phyloP scores from a whole-genome alignment of 1,140 invertebrate genomes.

The Galendromus occidentalis region DNA sequence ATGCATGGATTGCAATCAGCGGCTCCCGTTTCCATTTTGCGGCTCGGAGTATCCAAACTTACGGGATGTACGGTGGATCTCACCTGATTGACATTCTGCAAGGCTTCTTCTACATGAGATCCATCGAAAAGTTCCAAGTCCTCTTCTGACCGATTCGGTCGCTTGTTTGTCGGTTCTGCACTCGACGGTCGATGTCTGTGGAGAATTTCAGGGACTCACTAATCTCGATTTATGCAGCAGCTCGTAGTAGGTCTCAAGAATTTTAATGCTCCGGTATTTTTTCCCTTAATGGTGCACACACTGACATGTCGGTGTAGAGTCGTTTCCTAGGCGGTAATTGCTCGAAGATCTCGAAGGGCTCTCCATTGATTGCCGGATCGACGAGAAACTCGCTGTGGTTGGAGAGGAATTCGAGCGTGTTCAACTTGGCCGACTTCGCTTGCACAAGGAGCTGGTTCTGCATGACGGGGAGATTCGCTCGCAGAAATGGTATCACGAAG shows the following conservation, averaged over 20 bases:
- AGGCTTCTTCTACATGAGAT: not conserved
- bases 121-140: not conserved
- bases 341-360: slow-evolving; percentile 1
- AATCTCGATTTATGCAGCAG: no score
- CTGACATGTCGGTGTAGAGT: not conserved
- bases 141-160: not conserved
- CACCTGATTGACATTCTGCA: slow-evolving; percentile 5
- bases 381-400: not conserved
- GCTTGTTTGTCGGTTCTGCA: not conserved
- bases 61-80: no score
- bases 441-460: not conserved
- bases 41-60: no score
- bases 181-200: not conserved
- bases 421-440: not conserved
- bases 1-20: no score
- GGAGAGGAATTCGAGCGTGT: not conserved
- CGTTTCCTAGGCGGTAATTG: not conserved
- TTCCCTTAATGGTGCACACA: no score
- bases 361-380: not conserved
- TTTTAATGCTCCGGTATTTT: no score
- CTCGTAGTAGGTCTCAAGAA: not conserved
- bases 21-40: no score
- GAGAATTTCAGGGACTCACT: no score
- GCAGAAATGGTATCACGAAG: not conserved
- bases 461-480: not conserved